Percentiles rank a stretch among this genome's conserved stretches.
Evolutionary conservation across 2,797 vertebrate species (phyloP).

Genomic region (Siniperca undulata): DNA sequence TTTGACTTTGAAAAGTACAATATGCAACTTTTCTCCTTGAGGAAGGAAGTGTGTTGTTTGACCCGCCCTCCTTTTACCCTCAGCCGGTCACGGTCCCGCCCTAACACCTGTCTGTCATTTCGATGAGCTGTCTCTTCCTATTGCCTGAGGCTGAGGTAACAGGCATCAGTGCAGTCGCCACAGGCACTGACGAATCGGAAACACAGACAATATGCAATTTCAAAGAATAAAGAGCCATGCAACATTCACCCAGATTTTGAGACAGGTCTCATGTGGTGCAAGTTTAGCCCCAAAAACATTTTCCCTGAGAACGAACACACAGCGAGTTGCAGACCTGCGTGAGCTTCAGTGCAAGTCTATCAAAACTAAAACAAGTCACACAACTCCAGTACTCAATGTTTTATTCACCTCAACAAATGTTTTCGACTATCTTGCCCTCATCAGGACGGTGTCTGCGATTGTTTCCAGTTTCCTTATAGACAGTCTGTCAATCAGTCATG

Average conservation of each 20-base stretch:
- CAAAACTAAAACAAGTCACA: not conserved
- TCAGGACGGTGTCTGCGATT: not conserved
- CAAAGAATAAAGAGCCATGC: not conserved
- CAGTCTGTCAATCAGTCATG: not conserved
- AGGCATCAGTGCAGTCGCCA: conserved; percentile 12
- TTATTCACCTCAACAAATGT: not conserved
- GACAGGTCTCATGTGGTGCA: conserved; percentile 5
- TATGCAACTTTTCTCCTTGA: conserved; percentile 2
- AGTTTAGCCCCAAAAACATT: conserved; percentile 8
- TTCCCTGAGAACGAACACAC: not conserved
- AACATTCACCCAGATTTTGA: not conserved
- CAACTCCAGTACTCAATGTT: not conserved
- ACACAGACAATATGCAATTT: not conserved
- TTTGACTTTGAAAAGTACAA: conserved; percentile 32
- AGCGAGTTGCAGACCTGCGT: not conserved
- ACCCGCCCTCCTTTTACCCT: not conserved
- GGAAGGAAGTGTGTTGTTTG: conserved; percentile 10
- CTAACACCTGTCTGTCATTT: conserved; percentile 33
- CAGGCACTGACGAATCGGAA: not conserved
- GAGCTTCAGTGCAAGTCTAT: not conserved
- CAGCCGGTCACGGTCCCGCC: conserved; percentile 32
- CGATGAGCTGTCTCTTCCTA: conserved; percentile 8
- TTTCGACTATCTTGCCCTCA: not conserved
- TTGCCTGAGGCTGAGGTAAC: conserved; percentile 33
- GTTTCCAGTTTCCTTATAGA: not conserved